Evolutionary conservation across 2,113 vertebrate species (phyloP).

Genomic region (Oxygymnocypris stewartii): DNA sequence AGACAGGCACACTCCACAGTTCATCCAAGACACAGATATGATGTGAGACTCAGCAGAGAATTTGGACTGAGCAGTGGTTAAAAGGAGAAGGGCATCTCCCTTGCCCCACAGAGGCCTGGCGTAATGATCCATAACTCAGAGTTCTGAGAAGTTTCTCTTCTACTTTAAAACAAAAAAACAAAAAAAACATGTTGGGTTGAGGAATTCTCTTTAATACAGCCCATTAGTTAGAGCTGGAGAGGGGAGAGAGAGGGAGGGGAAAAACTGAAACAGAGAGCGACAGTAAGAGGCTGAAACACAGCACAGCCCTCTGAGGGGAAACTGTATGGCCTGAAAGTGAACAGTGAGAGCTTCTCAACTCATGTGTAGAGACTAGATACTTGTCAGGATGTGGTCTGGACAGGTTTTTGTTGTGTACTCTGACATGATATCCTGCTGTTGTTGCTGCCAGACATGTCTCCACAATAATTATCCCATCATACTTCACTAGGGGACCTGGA

Average conservation of each 20-base stretch:
- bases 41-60: background rate
- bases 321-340: slow-evolving; percentile 5
- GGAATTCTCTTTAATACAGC: slow-evolving; percentile 17
- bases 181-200: slow-evolving; percentile 9
- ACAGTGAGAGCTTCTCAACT: background rate
- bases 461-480: background rate
- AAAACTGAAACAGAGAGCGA: background rate
- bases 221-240: slow-evolving; percentile 42
- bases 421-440: background rate
- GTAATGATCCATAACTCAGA: slow-evolving; percentile 41
- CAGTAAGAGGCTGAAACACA: slow-evolving; percentile 36
- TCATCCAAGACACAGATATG: slow-evolving; percentile 11
- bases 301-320: background rate
- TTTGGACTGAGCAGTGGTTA: background rate
- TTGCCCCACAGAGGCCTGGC: background rate
- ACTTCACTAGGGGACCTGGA: background rate
- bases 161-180: background rate
- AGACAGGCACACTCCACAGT: background rate
- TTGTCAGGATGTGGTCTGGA: background rate
- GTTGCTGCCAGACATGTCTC: background rate
- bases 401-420: slow-evolving; percentile 8
- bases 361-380: background rate
- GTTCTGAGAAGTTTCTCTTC: slow-evolving; percentile 5
- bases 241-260: slow-evolving; percentile 8
- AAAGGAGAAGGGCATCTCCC: background rate